phyloP scores from a whole-genome alignment of 2,113 vertebrate genomes.

The Varanus komodoensis region DNA sequence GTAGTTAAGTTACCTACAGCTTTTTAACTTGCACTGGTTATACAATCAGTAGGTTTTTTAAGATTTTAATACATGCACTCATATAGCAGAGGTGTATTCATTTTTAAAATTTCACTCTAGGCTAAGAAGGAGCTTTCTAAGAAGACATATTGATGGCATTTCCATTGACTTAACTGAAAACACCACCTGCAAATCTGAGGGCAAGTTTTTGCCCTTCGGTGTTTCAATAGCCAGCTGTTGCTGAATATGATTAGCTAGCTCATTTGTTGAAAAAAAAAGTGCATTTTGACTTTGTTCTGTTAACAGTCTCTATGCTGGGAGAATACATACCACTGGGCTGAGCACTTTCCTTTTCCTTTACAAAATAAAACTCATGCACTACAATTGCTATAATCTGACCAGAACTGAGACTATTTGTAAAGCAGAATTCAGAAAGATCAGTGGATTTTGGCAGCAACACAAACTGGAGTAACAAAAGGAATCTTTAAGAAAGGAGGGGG shows the following conservation, averaged over 20 bases:
- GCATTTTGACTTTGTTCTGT: neutral
- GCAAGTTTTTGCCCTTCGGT: neutral
- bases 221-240: neutral
- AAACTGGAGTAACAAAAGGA: neutral
- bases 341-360: neutral
- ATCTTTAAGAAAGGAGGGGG: too few relatives aligned
- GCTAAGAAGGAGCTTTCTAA: neutral
- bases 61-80: neutral
- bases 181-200: neutral
- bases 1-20: neutral
- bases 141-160: neutral
- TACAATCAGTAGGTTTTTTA: neutral
- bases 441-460: neutral
- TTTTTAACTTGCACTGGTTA: neutral
- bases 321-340: neutral
- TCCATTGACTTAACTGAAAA: neutral
- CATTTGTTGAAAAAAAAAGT: neutral
- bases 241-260: neutral
- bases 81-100: neutral
- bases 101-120: slow-evolving; percentile 6
- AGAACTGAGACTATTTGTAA: neutral
- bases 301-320: neutral
- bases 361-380: neutral
- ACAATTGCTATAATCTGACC: neutral
- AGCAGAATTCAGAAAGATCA: neutral